phyloP scores from a whole-genome alignment of 2,113 vertebrate genomes.

The Pristiophorus japonicus region DNA sequence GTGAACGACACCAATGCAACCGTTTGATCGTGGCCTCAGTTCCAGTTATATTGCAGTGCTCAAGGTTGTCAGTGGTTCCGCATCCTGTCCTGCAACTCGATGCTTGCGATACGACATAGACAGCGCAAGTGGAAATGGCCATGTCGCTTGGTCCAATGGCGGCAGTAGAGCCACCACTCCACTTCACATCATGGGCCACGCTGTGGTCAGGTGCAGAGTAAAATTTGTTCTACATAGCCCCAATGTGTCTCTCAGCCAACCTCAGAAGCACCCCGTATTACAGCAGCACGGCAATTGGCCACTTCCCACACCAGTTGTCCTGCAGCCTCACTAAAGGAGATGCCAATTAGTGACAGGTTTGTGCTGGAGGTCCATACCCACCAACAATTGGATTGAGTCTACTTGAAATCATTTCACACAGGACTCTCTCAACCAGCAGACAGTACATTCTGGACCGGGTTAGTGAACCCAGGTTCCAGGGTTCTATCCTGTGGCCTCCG shows the following conservation, averaged over 20 bases:
- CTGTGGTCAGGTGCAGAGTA: background rate
- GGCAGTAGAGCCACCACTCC: background rate
- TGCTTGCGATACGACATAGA: background rate
- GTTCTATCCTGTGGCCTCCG: background rate
- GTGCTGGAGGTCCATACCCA: background rate
- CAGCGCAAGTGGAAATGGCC: background rate
- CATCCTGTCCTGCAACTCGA: background rate
- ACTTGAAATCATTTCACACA: background rate
- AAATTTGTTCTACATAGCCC: background rate
- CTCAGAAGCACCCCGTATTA: background rate
- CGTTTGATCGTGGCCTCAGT: background rate
- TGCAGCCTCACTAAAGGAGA: background rate
- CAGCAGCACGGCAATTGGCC: background rate
- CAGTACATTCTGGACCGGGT: background rate
- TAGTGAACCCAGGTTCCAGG: background rate
- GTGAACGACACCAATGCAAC: background rate
- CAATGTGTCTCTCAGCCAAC: background rate
- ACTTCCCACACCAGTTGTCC: no score
- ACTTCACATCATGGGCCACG: background rate
- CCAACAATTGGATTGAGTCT: background rate
- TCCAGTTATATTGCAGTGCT: background rate
- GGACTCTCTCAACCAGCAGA: no score
- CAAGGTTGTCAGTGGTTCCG: background rate
- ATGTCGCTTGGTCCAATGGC: background rate
- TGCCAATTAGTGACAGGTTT: background rate